phyloP scores from a whole-genome alignment of 2,888 invertebrate genomes.

The Mimas tiliae region DNA sequence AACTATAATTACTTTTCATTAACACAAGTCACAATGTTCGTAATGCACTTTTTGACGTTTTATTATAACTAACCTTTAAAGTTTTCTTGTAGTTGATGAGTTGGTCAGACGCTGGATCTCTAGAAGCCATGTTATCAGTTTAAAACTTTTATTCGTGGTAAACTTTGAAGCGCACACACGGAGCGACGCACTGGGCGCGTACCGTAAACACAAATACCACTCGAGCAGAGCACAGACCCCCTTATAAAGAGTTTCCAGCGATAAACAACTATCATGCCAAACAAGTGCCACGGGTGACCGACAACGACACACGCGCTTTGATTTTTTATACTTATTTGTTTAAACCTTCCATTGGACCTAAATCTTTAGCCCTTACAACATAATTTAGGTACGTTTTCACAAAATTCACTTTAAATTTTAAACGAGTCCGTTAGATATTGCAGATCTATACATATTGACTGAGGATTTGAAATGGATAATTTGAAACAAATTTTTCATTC shows the following conservation, averaged over 20 bases:
- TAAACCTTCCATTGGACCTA: no score
- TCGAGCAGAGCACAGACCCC: conserved; percentile 40
- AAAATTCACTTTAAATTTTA: no score
- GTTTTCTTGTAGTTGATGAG: conserved; percentile 85
- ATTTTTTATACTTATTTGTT: background rate
- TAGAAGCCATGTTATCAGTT: conserved; percentile 63
- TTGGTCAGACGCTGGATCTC: conserved; percentile 87
- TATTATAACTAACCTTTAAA: conserved; percentile 79
- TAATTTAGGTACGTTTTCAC: no score
- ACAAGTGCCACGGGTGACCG: conserved; percentile 52
- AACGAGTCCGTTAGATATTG: no score
- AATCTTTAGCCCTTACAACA: no score
- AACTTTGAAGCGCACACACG: conserved; percentile 37
- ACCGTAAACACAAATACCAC: conserved; percentile 63
- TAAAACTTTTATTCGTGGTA: conserved; percentile 24
- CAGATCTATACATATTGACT: no score
- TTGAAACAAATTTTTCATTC: no score
- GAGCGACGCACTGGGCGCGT: conserved; percentile 68
- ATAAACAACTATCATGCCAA: conserved; percentile 67
- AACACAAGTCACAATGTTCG: conserved; percentile 8
- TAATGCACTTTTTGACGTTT: background rate
- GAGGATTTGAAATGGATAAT: no score
- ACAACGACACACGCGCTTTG: conserved; percentile 25
- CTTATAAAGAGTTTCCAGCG: conserved; percentile 67
- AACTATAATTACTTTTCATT: background rate